Percentiles rank a stretch among this genome's conserved stretches.
Conservation (phyloP, 2,888 invertebrate species). For the Sepioteuthis lessoniana region DNA sequence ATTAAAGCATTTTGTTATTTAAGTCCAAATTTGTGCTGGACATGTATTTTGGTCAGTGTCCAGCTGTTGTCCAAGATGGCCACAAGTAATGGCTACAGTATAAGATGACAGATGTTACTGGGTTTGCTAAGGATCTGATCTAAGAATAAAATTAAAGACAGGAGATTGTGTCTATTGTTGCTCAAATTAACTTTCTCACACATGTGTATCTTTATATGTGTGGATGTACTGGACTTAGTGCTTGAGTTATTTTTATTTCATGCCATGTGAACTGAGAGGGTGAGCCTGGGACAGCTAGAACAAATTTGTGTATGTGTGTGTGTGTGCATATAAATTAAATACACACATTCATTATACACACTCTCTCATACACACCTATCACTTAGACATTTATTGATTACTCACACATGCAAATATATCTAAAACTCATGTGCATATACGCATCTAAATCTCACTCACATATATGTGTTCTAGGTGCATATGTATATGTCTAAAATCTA, state of each 20-base stretch:
- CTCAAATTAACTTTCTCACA: neutral
- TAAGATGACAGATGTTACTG: neutral
- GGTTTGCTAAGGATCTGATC: neutral
- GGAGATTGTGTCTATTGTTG: neutral
- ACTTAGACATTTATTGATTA: too few species aligned
- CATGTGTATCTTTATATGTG: neutral
- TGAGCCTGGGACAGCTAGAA: neutral
- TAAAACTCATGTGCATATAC: too few species aligned
- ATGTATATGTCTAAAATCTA: too few species aligned
- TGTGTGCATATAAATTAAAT: neutral
- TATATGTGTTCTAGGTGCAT: too few species aligned
- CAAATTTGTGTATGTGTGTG: neutral
- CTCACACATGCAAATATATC: too few species aligned
- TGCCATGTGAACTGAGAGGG: neutral
- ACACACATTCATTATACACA: too few species aligned
- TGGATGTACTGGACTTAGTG: neutral
- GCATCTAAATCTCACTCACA: too few species aligned
- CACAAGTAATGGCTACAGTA: neutral
- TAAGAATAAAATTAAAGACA: neutral
- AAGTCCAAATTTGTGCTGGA: neutral
- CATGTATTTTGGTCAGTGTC: neutral
- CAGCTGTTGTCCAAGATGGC: neutral
- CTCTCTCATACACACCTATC: too few species aligned
- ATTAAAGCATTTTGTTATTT: neutral
- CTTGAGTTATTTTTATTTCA: neutral